These are phyloP conservation scores for Tipula vernalis DNA, from an alignment of 2,888 invertebrate species.

Conservation along the genomic window DNA sequence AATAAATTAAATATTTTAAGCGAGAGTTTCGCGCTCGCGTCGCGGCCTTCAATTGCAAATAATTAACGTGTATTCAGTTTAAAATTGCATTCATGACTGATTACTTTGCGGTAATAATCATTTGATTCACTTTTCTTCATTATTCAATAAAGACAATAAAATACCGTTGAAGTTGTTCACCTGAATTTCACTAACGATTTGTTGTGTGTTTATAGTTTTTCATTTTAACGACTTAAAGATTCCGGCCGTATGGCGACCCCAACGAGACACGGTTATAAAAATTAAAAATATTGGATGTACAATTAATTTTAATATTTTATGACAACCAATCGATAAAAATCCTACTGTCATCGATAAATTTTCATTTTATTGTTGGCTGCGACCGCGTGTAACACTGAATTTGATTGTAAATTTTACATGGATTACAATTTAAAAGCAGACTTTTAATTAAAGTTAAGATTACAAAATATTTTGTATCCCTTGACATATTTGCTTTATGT, in stretches of 20 bases:
- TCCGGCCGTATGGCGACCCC: not conserved
- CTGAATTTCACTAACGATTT: not conserved
- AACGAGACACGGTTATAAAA: not conserved
- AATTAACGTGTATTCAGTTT: not conserved
- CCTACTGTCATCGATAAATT: not conserved
- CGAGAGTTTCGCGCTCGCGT: not conserved
- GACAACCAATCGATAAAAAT: not conserved
- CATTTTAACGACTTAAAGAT: not conserved
- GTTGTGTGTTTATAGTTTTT: not conserved
- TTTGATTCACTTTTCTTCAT: not conserved
- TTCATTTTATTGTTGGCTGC: not conserved
- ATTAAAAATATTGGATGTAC: not conserved
- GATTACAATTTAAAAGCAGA: not conserved
- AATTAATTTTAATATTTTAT: not conserved
- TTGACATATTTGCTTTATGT: not conserved
- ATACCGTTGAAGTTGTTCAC: not conserved
- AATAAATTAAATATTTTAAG: not conserved
- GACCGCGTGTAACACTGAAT: not conserved
- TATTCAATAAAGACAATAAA: not conserved
- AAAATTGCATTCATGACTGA: not conserved
- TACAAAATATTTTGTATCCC: not conserved
- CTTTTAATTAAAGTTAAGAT: not conserved
- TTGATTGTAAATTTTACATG: not conserved
- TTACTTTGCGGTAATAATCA: not conserved
- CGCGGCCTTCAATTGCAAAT: not conserved